Percentiles rank a stretch among this genome's conserved stretches.
Conservation (phyloP, 2,113 vertebrate genomes). For the Pollimyrus isidori region DNA sequence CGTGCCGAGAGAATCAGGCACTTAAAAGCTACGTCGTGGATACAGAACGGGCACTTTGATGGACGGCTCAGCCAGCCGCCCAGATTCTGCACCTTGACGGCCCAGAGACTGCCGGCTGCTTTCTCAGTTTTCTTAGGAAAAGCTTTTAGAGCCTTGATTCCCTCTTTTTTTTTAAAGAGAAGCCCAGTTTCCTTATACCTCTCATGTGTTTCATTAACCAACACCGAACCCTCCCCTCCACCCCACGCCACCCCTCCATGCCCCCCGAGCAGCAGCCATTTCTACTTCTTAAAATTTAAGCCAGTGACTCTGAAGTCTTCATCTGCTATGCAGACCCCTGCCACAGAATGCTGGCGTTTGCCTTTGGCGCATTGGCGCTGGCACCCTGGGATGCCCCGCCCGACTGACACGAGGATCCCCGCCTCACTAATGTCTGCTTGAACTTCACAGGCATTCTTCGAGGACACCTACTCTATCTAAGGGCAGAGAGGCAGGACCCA, state of each 20-base stretch:
- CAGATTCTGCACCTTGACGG: conserved; percentile 41
- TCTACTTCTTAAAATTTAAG: conserved; percentile 7
- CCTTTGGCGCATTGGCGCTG: background rate
- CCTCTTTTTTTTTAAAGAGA: conserved; percentile 34
- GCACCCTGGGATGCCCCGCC: background rate
- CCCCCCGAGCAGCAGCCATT: background rate
- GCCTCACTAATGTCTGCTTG: background rate
- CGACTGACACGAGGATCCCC: background rate
- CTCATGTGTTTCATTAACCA: conserved; percentile 45
- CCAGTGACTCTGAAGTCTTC: conserved; percentile 16
- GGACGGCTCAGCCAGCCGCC: conserved; percentile 49
- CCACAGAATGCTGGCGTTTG: conserved; percentile 31
- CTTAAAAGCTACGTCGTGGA: background rate
- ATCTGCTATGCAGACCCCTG: conserved; percentile 6
- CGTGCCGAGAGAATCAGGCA: background rate
- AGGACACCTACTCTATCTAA: background rate
- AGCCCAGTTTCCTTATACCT: conserved; percentile 30
- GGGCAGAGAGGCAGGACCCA: background rate
- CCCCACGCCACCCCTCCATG: background rate
- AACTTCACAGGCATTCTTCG: background rate
- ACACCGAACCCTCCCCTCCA: too few species aligned
- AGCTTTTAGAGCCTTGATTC: conserved; percentile 51
- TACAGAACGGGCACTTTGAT: conserved; percentile 39
- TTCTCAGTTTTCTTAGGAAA: conserved; percentile 56
- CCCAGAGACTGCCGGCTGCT: conserved; percentile 29